These are phyloP conservation scores for Cantharis rustica DNA, from an alignment of 2,888 invertebrate species.

Conservation along the genomic window DNA sequence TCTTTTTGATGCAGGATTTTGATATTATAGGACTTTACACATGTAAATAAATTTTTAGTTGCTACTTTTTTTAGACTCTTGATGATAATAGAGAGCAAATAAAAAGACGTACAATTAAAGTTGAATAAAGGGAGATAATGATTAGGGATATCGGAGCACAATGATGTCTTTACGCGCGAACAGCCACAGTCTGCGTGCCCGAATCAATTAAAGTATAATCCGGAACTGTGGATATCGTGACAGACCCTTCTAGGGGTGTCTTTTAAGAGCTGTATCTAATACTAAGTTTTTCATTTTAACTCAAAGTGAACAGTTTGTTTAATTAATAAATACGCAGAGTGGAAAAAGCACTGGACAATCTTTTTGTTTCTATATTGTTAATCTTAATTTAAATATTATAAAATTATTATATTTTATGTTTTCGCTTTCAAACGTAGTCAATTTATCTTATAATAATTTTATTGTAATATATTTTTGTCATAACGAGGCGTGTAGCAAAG, in stretches of 20 bases:
- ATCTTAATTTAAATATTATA: too few species aligned
- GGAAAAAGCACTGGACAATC: background rate
- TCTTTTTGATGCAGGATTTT: background rate
- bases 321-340: background rate
- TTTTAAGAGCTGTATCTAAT: conserved; percentile 19
- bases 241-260: conserved; percentile 27
- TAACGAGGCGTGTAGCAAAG: conserved; percentile 3
- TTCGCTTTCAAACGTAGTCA: background rate
- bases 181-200: conserved; percentile 55
- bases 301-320: background rate
- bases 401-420: too few species aligned
- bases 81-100: conserved; percentile 36
- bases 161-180: conserved; percentile 56
- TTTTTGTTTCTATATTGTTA: background rate
- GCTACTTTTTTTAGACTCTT: background rate
- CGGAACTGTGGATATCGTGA: conserved; percentile 57
- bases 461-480: conserved; percentile 3
- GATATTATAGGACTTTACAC: background rate
- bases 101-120: conserved; percentile 54
- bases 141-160: conserved; percentile 55
- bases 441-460: background rate
- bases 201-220: conserved; percentile 67
- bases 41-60: background rate
- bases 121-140: conserved; percentile 54
- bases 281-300: background rate